Conservation (phyloP, 2,113 vertebrate genomes). For the Caracal caracal region DNA sequence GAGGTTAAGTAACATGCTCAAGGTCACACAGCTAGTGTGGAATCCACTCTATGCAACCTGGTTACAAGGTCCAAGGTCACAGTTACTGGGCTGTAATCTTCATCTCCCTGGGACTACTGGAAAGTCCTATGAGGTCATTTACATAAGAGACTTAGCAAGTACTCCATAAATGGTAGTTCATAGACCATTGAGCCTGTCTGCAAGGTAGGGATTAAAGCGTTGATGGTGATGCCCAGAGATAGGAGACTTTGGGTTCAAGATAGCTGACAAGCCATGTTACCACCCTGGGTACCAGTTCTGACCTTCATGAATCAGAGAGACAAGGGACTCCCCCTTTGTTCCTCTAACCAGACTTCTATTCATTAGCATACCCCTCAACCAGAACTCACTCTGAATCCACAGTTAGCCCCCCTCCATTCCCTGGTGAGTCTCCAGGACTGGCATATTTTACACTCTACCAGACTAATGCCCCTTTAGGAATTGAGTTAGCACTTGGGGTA, state of each 20-base stretch:
- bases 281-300: neutral
- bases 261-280: neutral
- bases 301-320: neutral
- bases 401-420: neutral
- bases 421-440: neutral
- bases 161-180: neutral
- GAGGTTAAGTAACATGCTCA: neutral
- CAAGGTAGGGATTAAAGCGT: neutral
- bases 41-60: neutral
- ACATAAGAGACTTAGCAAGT: neutral
- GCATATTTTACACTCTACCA: neutral
- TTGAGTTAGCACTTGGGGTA: neutral
- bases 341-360: neutral
- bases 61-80: neutral
- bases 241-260: neutral
- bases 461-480: constrained; percentile 8
- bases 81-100: neutral
- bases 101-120: neutral
- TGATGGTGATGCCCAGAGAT: neutral
- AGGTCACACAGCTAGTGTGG: neutral
- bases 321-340: neutral
- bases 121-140: neutral
- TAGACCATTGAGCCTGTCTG: neutral
- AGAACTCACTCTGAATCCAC: neutral
- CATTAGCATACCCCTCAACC: neutral